Evolutionary conservation across 2,113 vertebrate genomes (phyloP).

Genomic region (Psammodynastes pulverulentus): DNA sequence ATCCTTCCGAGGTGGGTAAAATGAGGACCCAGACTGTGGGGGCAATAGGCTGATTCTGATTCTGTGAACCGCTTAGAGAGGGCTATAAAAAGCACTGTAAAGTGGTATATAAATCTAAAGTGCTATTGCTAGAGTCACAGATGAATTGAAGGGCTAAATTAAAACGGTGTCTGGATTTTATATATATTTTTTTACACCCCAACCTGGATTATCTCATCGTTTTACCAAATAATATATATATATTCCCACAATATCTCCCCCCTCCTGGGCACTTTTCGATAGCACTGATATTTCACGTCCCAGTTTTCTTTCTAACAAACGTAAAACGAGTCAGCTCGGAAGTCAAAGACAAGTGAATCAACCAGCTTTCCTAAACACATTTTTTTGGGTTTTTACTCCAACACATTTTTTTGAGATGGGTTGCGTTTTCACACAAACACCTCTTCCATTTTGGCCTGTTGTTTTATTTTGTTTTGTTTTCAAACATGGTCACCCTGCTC

Average conservation of each 20-base stretch:
- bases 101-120: no score
- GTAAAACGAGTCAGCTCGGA: accelerated
- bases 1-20: no score
- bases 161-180: background rate
- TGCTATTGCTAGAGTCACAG: no score
- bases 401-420: background rate
- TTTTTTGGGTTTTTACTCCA: background rate
- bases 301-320: background rate
- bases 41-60: no score
- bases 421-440: background rate
- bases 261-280: background rate
- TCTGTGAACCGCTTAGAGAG: no score
- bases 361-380: accelerated
- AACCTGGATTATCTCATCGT: background rate
- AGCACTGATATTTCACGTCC: accelerated
- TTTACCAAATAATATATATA: background rate
- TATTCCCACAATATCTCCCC: background rate
- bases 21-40: no score
- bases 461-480: background rate
- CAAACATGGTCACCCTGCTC: background rate
- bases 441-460: background rate
- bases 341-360: accelerated
- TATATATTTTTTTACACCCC: background rate
- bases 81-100: no score
- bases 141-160: background rate